A percentile compares a stretch with the other conserved stretches of the same genome.
phyloP scores from a whole-genome alignment of 2,888 invertebrate species.

The Cetonia aurata region DNA sequence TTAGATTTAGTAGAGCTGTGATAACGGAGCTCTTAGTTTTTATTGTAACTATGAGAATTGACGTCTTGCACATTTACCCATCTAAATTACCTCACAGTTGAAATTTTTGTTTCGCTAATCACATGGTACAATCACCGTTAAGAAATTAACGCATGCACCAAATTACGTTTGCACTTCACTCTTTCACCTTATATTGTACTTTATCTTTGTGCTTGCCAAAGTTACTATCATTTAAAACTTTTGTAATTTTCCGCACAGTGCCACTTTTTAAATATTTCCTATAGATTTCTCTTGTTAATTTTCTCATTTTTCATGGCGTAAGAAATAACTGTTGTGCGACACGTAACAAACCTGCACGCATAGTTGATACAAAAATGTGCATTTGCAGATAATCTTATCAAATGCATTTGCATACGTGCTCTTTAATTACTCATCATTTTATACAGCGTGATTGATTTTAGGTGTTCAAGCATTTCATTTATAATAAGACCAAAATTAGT shows the following conservation, averaged over 20 bases:
- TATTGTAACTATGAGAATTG: not conserved
- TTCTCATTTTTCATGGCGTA: too few species aligned
- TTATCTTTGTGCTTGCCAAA: not conserved
- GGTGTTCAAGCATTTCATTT: too few species aligned
- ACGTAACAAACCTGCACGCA: too few species aligned
- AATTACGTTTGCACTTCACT: not conserved
- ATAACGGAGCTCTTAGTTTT: conserved; percentile 9
- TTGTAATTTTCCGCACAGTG: not conserved
- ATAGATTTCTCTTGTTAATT: not conserved
- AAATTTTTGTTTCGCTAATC: conserved; percentile 3
- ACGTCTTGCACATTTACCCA: not conserved
- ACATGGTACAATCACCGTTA: not conserved
- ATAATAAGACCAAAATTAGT: too few species aligned
- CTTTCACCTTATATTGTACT: too few species aligned
- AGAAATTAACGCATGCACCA: not conserved
- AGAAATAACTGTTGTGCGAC: too few species aligned
- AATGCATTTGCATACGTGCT: not conserved
- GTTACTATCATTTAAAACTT: too few species aligned
- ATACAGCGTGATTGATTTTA: too few species aligned
- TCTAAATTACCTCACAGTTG: not conserved
- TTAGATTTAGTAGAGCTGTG: not conserved
- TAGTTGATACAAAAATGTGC: conserved; percentile 4
- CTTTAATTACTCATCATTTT: conserved; percentile 15
- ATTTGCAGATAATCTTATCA: conserved; percentile 20
- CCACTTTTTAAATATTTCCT: not conserved